Conservation (phyloP, 2,797 vertebrate genomes). For the Acrossocheilus wenchowensis region DNA sequence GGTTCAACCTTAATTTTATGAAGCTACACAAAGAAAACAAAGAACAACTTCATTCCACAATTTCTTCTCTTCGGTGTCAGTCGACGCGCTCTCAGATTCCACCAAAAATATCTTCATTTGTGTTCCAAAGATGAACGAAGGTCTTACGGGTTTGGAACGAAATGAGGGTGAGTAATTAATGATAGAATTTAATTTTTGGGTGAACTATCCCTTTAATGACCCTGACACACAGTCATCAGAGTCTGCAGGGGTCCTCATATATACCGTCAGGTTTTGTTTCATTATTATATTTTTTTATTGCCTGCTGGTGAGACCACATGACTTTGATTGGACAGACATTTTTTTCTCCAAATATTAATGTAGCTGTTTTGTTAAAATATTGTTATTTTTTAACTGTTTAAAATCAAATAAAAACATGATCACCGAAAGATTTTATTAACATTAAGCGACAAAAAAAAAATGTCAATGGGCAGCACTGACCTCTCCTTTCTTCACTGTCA, state of each 20-base stretch:
- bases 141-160: neutral
- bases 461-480: slow-evolving; percentile 73
- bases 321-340: neutral
- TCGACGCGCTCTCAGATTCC: no score
- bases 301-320: neutral
- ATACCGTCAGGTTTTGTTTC: neutral
- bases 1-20: neutral
- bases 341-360: neutral
- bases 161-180: neutral
- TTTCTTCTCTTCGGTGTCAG: no score
- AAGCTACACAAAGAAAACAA: no score
- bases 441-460: neutral
- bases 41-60: no score
- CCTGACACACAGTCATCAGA: neutral
- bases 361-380: neutral
- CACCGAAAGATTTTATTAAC: neutral
- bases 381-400: neutral
- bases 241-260: neutral
- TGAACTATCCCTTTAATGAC: neutral
- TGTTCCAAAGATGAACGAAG: neutral
- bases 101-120: neutral
- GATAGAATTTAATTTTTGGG: neutral
- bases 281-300: neutral
- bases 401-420: neutral
- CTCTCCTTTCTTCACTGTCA: slow-evolving; percentile 97